Evolutionary conservation across 2,888 invertebrate species (phyloP).

Genomic region (Ceriagrion tenellum): DNA sequence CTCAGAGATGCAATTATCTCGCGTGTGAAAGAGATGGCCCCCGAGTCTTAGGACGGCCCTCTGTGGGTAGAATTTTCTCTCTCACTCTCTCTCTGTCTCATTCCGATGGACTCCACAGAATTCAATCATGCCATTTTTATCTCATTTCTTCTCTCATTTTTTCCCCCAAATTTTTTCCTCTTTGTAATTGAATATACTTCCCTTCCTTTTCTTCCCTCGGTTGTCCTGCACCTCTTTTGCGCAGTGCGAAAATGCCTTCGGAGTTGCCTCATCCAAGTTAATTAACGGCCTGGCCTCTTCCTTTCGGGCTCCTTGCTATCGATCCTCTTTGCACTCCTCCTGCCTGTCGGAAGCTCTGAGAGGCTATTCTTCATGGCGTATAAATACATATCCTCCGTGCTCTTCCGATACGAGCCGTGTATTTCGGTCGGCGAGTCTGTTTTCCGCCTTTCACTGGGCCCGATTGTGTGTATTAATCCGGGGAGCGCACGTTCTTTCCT

Average conservation of each 20-base stretch:
- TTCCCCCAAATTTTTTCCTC: background rate
- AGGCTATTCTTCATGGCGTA: background rate
- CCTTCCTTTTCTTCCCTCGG: background rate
- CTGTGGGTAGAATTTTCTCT: no score
- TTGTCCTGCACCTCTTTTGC: background rate
- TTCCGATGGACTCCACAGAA: no score
- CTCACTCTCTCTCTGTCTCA: no score
- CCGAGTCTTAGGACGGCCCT: no score
- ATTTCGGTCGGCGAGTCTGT: background rate
- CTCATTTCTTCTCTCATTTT: background rate
- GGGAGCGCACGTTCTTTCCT: background rate
- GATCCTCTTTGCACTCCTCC: background rate
- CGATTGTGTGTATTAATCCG: background rate
- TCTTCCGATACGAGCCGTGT: background rate
- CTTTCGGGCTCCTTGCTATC: background rate
- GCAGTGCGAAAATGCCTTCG: background rate
- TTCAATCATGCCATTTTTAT: background rate
- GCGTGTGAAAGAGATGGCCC: no score
- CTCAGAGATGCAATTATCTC: no score
- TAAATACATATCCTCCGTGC: background rate
- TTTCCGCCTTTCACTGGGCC: background rate
- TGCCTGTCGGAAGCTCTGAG: background rate
- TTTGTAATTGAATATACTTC: background rate
- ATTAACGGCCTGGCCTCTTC: background rate
- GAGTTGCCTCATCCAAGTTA: background rate